phyloP scores from a whole-genome alignment of 2,113 vertebrate species.

The Cephalopholis sonnerati region DNA sequence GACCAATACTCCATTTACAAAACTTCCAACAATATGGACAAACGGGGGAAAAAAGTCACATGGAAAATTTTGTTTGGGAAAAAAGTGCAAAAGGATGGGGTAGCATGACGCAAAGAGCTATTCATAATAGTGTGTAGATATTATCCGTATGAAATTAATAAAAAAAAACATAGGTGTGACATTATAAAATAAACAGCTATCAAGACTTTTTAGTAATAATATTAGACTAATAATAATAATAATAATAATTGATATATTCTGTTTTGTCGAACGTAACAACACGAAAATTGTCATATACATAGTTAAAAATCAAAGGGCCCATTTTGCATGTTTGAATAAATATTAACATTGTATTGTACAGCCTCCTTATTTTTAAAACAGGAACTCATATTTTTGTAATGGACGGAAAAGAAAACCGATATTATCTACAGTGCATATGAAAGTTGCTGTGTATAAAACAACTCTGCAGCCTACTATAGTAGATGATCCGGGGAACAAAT shows the following conservation, averaged over 20 bases:
- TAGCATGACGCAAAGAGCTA: neutral
- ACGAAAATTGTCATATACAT: neutral
- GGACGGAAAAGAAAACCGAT: slow-evolving; percentile 22
- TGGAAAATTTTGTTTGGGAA: neutral
- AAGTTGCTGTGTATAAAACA: slow-evolving; percentile 8
- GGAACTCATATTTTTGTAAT: slow-evolving; percentile 26
- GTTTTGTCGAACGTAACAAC: slow-evolving; percentile 17
- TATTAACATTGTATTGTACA: slow-evolving; percentile 39
- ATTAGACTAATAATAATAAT: neutral
- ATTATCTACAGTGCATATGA: slow-evolving; percentile 62
- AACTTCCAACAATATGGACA: slow-evolving; percentile 23
- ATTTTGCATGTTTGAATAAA: slow-evolving; percentile 59
- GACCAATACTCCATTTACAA: slow-evolving; percentile 8
- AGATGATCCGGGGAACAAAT: slow-evolving; percentile 87
- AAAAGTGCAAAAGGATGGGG: slow-evolving; percentile 54
- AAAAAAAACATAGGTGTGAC: slow-evolving; percentile 4
- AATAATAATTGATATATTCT: neutral
- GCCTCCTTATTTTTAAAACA: neutral
- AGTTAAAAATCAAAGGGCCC: slow-evolving; percentile 1
- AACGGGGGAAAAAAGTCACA: neutral
- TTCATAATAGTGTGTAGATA: slow-evolving; percentile 21
- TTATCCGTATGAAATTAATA: neutral
- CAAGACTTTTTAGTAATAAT: neutral
- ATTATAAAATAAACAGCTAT: slow-evolving; percentile 3
- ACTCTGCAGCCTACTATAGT: slow-evolving; percentile 83